These are phyloP conservation scores for Cybosia mesomella DNA, from an alignment of 2,888 invertebrate species.

Conservation along the genomic window DNA sequence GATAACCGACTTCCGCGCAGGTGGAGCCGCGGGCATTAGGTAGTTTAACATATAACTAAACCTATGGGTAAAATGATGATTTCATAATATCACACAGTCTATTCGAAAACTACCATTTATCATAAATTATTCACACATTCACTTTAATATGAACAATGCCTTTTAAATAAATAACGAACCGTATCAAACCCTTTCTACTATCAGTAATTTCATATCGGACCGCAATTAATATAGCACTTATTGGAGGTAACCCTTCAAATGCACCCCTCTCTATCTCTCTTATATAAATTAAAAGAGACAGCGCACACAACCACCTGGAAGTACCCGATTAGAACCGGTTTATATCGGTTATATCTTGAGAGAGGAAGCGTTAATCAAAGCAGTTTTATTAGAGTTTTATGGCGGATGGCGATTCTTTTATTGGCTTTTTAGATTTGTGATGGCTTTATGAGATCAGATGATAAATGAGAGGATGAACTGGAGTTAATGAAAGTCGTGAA, in stretches of 20 bases:
- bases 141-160: constrained; percentile 10
- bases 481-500: constrained; percentile 23
- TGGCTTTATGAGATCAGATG: constrained; percentile 32
- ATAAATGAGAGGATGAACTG: constrained; percentile 25
- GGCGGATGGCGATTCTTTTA: constrained; percentile 37
- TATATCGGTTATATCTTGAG: constrained; percentile 32
- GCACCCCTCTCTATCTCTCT: constrained; percentile 25
- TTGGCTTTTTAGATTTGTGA: constrained; percentile 25
- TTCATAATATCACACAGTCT: not conserved
- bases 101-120: not conserved
- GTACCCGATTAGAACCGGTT: constrained; percentile 38
- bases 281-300: constrained; percentile 26
- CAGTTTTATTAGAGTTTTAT: constrained; percentile 43
- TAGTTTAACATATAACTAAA: too few species aligned
- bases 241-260: constrained; percentile 26
- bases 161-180: constrained; percentile 14
- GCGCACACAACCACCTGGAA: constrained; percentile 33
- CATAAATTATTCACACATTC: constrained; percentile 3
- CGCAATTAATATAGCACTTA: constrained; percentile 47
- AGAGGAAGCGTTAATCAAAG: constrained; percentile 42
- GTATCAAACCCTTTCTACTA: not conserved
- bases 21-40: too few species aligned
- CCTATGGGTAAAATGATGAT: not conserved
- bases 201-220: constrained; percentile 24
- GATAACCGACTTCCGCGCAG: too few species aligned